Conservation (phyloP, 2,113 vertebrate genomes). For the Melierax canorus region DNA sequence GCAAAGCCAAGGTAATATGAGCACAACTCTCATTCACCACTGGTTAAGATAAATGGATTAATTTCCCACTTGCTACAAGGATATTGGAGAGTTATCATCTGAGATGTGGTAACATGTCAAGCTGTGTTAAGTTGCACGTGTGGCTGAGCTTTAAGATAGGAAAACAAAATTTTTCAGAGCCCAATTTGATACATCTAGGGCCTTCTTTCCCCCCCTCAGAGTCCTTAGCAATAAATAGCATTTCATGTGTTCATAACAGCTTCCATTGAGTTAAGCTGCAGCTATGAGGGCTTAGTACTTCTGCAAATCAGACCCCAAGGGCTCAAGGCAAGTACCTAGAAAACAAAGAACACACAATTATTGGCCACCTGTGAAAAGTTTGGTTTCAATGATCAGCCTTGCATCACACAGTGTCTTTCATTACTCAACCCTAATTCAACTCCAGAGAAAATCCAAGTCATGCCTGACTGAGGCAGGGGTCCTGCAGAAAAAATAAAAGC, state of each 20-base stretch:
- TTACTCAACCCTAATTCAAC: constrained; percentile 19
- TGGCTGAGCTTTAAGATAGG: not conserved
- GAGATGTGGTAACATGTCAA: not conserved
- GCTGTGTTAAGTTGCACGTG: not conserved
- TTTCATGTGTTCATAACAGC: constrained; percentile 17
- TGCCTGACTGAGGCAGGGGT: not conserved
- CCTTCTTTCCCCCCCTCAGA: not conserved
- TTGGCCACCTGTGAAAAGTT: constrained; percentile 28
- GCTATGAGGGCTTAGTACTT: constrained; percentile 1
- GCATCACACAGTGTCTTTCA: not conserved
- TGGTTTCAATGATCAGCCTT: constrained; percentile 36
- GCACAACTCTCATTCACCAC: not conserved
- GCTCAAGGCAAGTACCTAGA: constrained; percentile 14
- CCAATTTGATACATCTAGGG: not conserved
- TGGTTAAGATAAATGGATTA: not conserved
- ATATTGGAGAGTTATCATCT: not conserved
- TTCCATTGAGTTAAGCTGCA: constrained; percentile 27
- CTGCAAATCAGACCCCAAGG: constrained; percentile 46
- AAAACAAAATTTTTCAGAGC: not conserved
- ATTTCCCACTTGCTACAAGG: not conserved
- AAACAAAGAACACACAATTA: constrained; percentile 45
- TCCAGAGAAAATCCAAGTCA: not conserved
- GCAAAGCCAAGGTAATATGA: not conserved
- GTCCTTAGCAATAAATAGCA: constrained; percentile 12
- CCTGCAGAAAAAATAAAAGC: constrained; percentile 12